Evolutionary conservation across 2,797 vertebrate species (phyloP).

Genomic region (Naso thynnoides): DNA sequence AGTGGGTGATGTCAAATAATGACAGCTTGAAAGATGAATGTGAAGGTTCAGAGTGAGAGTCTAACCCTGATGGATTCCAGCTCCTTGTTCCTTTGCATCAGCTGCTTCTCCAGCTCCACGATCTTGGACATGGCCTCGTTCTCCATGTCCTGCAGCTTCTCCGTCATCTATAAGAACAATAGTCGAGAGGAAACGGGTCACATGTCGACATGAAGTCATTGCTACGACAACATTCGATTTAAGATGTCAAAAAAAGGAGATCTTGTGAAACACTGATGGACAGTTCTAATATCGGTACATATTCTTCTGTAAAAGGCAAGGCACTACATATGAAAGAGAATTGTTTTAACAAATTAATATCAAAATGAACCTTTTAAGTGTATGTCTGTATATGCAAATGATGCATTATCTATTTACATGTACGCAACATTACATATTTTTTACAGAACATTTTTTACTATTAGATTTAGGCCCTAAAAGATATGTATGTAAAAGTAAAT

Average conservation of each 20-base stretch:
- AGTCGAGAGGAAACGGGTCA: constrained; percentile 18
- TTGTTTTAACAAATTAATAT: too few relatives aligned
- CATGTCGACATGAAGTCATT: constrained; percentile 9
- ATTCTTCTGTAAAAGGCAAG: too few relatives aligned
- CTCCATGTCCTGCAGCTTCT: constrained; percentile 96
- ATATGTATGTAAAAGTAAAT: too few relatives aligned
- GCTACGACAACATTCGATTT: constrained; percentile 13
- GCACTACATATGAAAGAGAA: too few relatives aligned
- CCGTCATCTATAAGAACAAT: constrained; percentile 86
- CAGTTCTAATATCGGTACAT: too few relatives aligned
- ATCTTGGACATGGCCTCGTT: constrained; percentile 98
- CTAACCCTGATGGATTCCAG: constrained; percentile 92
- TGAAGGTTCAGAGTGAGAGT: background rate
- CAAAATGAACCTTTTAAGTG: too few relatives aligned
- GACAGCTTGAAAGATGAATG: background rate
- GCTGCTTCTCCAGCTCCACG: constrained; percentile 96
- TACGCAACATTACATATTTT: too few relatives aligned
- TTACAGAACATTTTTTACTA: too few relatives aligned
- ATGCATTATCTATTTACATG: too few relatives aligned
- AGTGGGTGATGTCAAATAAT: background rate
- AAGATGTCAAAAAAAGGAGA: constrained; percentile 1
- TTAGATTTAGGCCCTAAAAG: too few relatives aligned
- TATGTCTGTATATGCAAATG: too few relatives aligned
- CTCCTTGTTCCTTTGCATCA: constrained; percentile 95
- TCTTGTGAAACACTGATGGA: background rate